A percentile compares a stretch with the other conserved stretches of the same genome.
phyloP scores from a whole-genome alignment of 2,113 vertebrate species.

The Podarcis cretensis region DNA sequence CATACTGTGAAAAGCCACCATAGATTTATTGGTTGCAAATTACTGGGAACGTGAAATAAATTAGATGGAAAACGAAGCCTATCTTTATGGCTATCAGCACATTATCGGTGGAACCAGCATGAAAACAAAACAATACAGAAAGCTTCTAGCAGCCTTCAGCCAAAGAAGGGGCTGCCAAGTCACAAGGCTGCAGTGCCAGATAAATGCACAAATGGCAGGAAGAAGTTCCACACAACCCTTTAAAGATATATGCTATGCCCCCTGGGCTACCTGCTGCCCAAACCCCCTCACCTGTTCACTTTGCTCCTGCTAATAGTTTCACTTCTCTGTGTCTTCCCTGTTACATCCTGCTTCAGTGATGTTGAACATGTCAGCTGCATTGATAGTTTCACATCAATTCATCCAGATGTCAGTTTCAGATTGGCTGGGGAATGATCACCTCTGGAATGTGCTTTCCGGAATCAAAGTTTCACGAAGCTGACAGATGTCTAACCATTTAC shows the following conservation, averaged over 20 bases:
- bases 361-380: background rate
- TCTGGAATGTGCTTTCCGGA: background rate
- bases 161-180: conserved; percentile 30
- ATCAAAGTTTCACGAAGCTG: background rate
- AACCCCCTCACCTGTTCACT: conserved; percentile 5
- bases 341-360: background rate
- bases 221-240: background rate
- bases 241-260: background rate
- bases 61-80: conserved; percentile 63
- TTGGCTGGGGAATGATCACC: background rate
- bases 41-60: conserved; percentile 61
- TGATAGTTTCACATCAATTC: background rate
- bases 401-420: background rate
- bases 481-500: background rate
- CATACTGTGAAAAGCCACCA: conserved; percentile 40
- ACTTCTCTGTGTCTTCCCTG: background rate
- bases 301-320: background rate
- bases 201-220: background rate
- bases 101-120: conserved; percentile 57
- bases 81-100: conserved; percentile 67
- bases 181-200: background rate
- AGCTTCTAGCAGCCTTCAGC: background rate
- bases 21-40: conserved; percentile 64
- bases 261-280: background rate
- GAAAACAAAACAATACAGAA: conserved; percentile 30